Conservation (phyloP, 2,113 vertebrate species). For the Amblyopsis rosae region DNA sequence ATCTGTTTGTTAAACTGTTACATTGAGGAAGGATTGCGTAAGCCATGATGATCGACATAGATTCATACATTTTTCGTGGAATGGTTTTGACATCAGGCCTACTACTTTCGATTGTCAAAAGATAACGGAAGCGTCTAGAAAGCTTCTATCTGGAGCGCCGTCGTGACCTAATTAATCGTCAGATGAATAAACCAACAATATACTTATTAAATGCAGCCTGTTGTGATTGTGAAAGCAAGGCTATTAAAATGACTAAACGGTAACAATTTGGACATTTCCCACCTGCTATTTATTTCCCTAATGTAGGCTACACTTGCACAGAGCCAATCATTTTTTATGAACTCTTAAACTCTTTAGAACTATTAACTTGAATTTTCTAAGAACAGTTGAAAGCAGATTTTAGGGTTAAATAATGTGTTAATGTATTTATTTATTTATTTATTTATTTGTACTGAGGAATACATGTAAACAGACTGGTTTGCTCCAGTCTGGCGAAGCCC, state of each 20-base stretch:
- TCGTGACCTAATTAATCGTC: not conserved
- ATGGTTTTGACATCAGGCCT: not conserved
- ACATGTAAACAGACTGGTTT: no score
- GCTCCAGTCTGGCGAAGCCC: not conserved
- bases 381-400: not conserved
- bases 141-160: not conserved
- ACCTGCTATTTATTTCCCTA: not conserved
- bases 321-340: not conserved
- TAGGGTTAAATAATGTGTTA: no score
- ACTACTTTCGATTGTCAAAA: no score
- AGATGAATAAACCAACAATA: no score
- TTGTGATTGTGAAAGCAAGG: not conserved
- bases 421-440: no score
- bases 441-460: no score
- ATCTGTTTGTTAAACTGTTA: not conserved
- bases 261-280: not conserved
- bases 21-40: not conserved
- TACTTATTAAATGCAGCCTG: no score
- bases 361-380: no score
- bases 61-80: not conserved
- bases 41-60: no score
- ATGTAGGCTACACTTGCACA: not conserved
- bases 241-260: not conserved
- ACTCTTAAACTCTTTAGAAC: no score
- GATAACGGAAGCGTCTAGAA: no score